Evolutionary conservation across 2,113 vertebrate species (phyloP).

Genomic region (Uropsilus gracilis): DNA sequence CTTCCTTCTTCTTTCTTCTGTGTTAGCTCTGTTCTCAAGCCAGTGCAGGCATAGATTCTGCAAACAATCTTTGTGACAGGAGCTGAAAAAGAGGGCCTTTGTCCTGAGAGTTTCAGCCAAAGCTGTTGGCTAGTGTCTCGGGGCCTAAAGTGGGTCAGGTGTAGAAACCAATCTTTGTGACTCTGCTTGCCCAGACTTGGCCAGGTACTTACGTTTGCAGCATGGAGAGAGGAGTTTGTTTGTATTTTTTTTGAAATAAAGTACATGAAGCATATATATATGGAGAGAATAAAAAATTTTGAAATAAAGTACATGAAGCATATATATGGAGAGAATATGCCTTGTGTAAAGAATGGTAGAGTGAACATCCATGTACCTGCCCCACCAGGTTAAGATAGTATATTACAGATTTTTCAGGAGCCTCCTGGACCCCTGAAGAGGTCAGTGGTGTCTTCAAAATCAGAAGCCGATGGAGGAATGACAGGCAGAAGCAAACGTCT

Average conservation of each 20-base stretch:
- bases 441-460: not conserved
- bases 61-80: not conserved
- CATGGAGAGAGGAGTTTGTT: not conserved
- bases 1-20: not conserved
- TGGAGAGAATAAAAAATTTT: not conserved
- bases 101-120: not conserved
- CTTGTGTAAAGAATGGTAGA: not conserved
- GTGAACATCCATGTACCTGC: not conserved
- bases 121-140: not conserved
- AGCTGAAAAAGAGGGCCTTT: not conserved
- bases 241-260: no score
- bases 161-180: not conserved
- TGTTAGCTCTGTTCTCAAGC: not conserved
- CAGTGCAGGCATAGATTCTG: not conserved
- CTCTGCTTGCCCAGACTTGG: not conserved
- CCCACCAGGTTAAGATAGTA: not conserved
- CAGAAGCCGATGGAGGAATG: not conserved
- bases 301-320: not conserved
- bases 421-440: not conserved
- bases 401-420: not conserved
- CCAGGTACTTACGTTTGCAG: conserved; percentile 7
- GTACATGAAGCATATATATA: not conserved
- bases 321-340: not conserved
- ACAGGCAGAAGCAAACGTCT: no score
- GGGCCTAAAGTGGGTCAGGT: conserved; percentile 56